Conservation (phyloP, 1,140 invertebrate species). For the Drosophila repletoides region DNA sequence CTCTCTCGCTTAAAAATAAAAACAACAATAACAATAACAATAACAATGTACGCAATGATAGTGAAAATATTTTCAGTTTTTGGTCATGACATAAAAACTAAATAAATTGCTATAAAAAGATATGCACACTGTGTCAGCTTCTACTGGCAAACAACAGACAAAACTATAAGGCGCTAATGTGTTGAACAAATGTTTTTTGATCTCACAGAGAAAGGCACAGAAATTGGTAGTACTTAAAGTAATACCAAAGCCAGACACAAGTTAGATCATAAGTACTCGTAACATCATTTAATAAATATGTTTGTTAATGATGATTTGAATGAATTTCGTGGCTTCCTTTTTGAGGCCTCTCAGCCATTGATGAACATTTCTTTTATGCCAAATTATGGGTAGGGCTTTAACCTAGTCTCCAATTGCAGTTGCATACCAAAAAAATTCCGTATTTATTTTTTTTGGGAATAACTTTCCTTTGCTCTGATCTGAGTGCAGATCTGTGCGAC, state of each 20-base stretch:
- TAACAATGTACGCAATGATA: slow-evolving; percentile 76
- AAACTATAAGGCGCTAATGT: slow-evolving; percentile 52
- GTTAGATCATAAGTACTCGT: neutral
- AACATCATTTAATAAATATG: too few relatives aligned
- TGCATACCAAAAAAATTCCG: neutral
- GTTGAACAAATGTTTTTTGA: slow-evolving; percentile 28
- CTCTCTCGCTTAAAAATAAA: slow-evolving; percentile 32
- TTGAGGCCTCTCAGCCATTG: too few relatives aligned
- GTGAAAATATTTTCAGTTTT: slow-evolving; percentile 74
- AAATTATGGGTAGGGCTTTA: too few relatives aligned
- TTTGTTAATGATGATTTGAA: too few relatives aligned
- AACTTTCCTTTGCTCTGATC: slow-evolving; percentile 26
- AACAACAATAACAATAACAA: slow-evolving; percentile 50
- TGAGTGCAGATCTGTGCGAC: slow-evolving; percentile 23
- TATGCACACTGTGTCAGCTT: slow-evolving; percentile 34
- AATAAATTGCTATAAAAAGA: slow-evolving; percentile 40
- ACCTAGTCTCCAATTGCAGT: neutral
- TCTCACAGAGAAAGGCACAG: slow-evolving; percentile 16
- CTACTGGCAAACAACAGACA: slow-evolving; percentile 20
- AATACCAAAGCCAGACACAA: neutral
- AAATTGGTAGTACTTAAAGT: neutral
- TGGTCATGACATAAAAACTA: slow-evolving; percentile 74
- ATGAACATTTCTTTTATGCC: too few relatives aligned
- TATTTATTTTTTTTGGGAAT: neutral
- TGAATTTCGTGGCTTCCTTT: too few relatives aligned